Base-by-base conservation (phyloP, 2,797 vertebrate genomes). In the Rhadinocentrus ornatus region DNA sequence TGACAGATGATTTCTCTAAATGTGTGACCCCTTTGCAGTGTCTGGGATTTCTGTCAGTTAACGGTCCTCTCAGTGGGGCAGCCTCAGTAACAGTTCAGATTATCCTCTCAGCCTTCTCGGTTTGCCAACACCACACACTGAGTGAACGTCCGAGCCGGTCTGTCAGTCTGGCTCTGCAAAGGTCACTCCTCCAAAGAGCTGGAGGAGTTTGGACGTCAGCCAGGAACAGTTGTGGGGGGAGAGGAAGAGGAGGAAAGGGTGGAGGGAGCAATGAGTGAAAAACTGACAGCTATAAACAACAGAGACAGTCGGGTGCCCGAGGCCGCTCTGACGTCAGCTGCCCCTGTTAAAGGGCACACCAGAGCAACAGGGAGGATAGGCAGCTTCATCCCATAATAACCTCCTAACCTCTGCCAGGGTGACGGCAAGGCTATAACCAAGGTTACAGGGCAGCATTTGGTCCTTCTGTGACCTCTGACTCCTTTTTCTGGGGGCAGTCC, bases 171-270 rank as follows among this genome's bases (percentile, higher is more conserved):
- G 73, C 80, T 85, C 85, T 80, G 80, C 77, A 88, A 93, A 90
- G 88, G 90, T 90, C 81, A 89, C 75, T 88, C 78, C 87, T 80
- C 82, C 86, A 85, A 82, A 89, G 80, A 77, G 78, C 87, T 82
- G 76, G 81, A 84, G 86, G 85, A 83, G 72, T 77, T 78, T 88
- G 88, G 86, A 82, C 57, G 54, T 66, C 29, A 69, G 81, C 78
- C 83, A 91, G 77, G 71, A 81, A 79, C 77, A 57, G 77, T 76
- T 52, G 56, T 41, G 35, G 24, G 24, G 29, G 20, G 58, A n/a
- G 64, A 67, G 22, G 32, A 9, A 18, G 20, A 13, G 26, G 58
- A 26, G 24, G 22, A 5, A 15, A 2, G 8, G 8, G 46, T 20
- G n/a, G 37, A 18, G 15, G 56, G 61, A 34, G 32, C 12, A 50